Evolutionary conservation across 2,888 invertebrate genomes (phyloP), one percentile per base, ranked within the genome.

Genomic region (Diplazon laetatorius): DNA sequence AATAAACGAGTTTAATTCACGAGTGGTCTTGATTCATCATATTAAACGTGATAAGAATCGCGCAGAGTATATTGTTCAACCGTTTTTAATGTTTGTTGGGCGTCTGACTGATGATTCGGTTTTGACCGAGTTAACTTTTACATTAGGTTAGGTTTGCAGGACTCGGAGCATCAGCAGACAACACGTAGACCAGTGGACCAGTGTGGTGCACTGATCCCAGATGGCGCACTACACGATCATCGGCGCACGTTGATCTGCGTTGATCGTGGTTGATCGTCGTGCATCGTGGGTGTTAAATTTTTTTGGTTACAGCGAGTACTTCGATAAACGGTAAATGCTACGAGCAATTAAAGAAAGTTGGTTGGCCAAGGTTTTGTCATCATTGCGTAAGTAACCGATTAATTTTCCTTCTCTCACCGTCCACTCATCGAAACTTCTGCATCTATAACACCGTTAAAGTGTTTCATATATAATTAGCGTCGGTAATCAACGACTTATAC

Each of bases 281-380:
- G 12, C 2, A 22, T 30, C 14, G n/a, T 3, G 8, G 9, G 10
- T 5, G 5, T 16, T n/a, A 16, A 3, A 57, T 16, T 50, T 50
- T 48, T 39, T 37, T 65, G 37, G 22, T 50, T 50, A 37, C 50
- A n/a, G 0, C 20, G 20, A 25, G 20, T 44, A 65, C 22, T 35
- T 9, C 37, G 42, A 72, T 35, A 55, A n/a, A 46, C 10, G 12
- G 30, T 72, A 72, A 82, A 86, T 86, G 86, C 79, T 85, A 70
- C 82, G 83, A 44, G 78, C 80, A 78, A 18, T 82, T 1, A 76
- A 63, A 30, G 46, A 79, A 10, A 44, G 72, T 39, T 66, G 80
- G 46, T 16, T 84, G 25, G 66, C 81, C 16, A 82, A 65, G 62
- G 76, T 77, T 68, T 72, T 82, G n/a, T 74, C 69, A 59, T 82